phyloP scores from a whole-genome alignment of 2,113 vertebrate species.

The Myodes glareolus region DNA sequence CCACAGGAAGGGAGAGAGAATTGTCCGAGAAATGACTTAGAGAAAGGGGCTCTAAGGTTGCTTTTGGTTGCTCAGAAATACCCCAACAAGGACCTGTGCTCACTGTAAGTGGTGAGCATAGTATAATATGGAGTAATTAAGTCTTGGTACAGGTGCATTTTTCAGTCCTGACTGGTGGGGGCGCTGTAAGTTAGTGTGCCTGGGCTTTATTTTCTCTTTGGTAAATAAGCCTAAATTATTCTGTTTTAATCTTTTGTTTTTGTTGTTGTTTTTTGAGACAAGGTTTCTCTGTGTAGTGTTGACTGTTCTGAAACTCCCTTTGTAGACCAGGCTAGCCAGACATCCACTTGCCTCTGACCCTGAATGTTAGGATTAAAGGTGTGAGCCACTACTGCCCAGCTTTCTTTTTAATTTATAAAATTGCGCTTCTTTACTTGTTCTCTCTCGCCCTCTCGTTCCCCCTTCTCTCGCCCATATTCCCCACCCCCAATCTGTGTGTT shows the following conservation, averaged over 20 bases:
- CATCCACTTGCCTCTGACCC: not conserved
- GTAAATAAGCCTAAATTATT: not conserved
- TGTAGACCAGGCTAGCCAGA: not conserved
- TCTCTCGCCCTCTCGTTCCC: too few species aligned
- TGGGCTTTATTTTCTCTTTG: not conserved
- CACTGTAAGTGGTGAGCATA: not conserved
- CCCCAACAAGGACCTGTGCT: rapidly evolving
- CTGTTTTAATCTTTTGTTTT: not conserved
- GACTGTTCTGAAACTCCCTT: not conserved
- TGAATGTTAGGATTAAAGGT: not conserved
- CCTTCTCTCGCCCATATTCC: too few species aligned
- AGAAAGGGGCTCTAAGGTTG: not conserved
- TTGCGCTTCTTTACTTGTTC: not conserved
- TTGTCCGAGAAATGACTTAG: not conserved
- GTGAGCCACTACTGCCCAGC: not conserved
- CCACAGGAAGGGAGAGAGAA: not conserved
- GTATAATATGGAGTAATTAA: not conserved
- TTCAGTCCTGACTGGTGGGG: not conserved
- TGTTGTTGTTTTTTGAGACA: not conserved
- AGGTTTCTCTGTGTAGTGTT: not conserved
- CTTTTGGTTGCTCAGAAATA: not conserved
- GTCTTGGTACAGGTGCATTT: not conserved
- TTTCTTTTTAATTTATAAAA: not conserved
- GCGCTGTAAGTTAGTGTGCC: not conserved
- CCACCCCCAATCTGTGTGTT: not conserved